A percentile compares a stretch with the other conserved stretches of the same genome.
Conservation (phyloP, 1,140 invertebrate species). For the Polypedilum pembai region DNA sequence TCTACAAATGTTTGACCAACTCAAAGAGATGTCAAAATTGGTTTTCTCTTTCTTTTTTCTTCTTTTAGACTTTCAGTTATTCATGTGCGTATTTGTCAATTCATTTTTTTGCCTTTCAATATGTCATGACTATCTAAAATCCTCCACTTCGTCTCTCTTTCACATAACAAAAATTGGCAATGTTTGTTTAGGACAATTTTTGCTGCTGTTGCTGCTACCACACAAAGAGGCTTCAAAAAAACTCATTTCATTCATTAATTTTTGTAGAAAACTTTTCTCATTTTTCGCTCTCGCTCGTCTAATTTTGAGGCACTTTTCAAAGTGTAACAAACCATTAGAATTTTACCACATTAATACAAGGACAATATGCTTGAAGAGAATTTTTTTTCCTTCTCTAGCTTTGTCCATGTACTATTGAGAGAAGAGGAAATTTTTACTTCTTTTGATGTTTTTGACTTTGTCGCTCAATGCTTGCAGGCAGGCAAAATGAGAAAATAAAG, state of each 20-base stretch:
- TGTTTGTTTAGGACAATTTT: no score
- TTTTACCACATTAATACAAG: neutral
- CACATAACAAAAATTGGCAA: no score
- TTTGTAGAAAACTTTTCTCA: no score
- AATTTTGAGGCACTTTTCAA: no score
- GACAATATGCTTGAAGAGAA: slow-evolving; percentile 9
- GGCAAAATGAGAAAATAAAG: neutral
- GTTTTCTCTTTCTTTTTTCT: neutral
- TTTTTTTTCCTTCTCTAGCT: neutral
- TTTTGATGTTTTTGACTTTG: slow-evolving; percentile 3
- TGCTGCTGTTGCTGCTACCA: no score
- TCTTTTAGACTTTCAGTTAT: neutral
- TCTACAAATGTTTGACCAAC: neutral
- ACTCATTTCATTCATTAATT: no score
- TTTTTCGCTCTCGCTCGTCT: no score
- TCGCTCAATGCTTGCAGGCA: neutral
- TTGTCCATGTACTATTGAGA: neutral
- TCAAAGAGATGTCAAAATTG: neutral
- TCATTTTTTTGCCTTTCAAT: neutral
- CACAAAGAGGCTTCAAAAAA: no score
- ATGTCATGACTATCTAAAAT: no score
- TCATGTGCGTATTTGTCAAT: neutral
- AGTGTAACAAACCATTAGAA: no score
- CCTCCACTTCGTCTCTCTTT: no score
- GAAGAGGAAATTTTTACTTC: slow-evolving; percentile 6